phyloP scores from a whole-genome alignment of 2,888 invertebrate species.

The Cenopis cana region DNA sequence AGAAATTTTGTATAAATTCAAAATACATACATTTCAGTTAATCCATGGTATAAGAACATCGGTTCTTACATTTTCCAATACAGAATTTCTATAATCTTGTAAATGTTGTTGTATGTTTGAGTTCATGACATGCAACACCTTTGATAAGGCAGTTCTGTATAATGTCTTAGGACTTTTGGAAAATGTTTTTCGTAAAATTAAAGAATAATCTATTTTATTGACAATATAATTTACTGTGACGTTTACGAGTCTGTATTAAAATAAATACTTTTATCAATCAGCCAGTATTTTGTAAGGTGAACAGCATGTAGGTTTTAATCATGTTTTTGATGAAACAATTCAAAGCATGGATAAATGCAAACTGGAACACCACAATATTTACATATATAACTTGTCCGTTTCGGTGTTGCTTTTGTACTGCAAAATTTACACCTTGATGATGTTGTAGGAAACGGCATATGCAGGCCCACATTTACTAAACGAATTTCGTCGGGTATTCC shows the following conservation, averaged over 20 bases:
- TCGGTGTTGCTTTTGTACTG: constrained; percentile 22
- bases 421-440: constrained; percentile 10
- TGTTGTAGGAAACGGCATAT: constrained; percentile 13
- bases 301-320: constrained; percentile 15
- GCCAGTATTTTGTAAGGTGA: constrained; percentile 7
- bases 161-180: constrained; percentile 6
- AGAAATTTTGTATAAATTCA: constrained; percentile 12
- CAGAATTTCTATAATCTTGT: constrained; percentile 7
- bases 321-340: constrained; percentile 12
- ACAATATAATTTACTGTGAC: constrained; percentile 10
- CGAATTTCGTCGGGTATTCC: not conserved
- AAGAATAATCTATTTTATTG: constrained; percentile 7
- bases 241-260: constrained; percentile 5
- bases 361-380: constrained; percentile 14
- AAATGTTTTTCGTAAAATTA: constrained; percentile 1
- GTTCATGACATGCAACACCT: not conserved
- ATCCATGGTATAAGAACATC: constrained; percentile 13
- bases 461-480: constrained; percentile 5
- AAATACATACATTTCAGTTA: constrained; percentile 11
- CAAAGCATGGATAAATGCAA: constrained; percentile 11
- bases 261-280: constrained; percentile 14
- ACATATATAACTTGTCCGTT: constrained; percentile 11
- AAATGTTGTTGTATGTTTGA: constrained; percentile 11
- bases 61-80: constrained; percentile 16
- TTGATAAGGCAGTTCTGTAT: constrained; percentile 1